phyloP scores from a whole-genome alignment of 2,888 invertebrate genomes.

The Tolmerus cingulatus region DNA sequence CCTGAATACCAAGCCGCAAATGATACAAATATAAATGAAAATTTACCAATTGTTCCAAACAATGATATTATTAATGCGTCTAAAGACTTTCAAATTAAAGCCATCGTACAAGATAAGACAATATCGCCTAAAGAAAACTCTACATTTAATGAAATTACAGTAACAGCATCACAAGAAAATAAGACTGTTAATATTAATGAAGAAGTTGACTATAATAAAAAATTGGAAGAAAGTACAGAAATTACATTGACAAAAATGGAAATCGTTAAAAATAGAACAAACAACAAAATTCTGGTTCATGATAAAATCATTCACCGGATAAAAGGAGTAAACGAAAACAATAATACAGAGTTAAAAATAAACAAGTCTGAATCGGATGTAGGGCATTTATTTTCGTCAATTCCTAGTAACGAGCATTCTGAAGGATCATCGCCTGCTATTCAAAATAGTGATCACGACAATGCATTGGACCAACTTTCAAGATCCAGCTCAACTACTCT shows the following conservation, averaged over 20 bases:
- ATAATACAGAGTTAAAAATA: neutral
- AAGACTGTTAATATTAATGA: neutral
- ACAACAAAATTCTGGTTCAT: neutral
- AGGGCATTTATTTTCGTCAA: neutral
- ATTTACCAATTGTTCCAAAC: neutral
- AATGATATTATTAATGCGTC: neutral
- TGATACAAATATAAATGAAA: neutral
- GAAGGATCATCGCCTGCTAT: neutral
- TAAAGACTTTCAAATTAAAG: neutral
- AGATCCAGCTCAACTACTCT: neutral
- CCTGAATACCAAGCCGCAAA: constrained; percentile 42
- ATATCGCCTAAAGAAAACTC: neutral
- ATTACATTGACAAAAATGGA: neutral
- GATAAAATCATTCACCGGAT: neutral
- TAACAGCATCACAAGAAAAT: neutral
- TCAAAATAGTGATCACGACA: neutral
- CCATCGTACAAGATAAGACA: neutral
- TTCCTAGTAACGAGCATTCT: neutral
- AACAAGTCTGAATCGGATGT: neutral
- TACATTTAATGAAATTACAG: neutral
- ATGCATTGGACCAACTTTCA: neutral
- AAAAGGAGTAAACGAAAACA: neutral
- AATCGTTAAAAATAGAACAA: constrained; percentile 23
- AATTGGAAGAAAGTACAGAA: neutral
- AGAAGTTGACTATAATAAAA: neutral